Conservation (phyloP, 2,888 invertebrate species). For the Dasypolia templi region DNA sequence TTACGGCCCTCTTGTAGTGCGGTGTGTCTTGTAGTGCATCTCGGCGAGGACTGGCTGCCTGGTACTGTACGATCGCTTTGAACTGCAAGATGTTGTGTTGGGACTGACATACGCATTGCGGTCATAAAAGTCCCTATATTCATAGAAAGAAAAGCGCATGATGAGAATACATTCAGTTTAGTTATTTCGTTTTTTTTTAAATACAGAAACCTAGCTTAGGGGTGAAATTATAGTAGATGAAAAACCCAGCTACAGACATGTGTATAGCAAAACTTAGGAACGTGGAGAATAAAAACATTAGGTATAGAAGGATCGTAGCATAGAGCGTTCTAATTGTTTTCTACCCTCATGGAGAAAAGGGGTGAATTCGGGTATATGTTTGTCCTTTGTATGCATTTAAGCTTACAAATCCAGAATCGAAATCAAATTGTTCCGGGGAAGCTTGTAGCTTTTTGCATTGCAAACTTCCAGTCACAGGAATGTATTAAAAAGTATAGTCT, state of each 20-base stretch:
- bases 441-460: background rate
- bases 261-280: background rate
- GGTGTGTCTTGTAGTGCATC: too few relatives aligned
- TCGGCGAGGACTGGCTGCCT: too few relatives aligned
- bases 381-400: too few relatives aligned
- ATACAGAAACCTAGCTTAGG: too few relatives aligned
- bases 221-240: background rate
- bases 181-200: too few relatives aligned
- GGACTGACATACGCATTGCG: too few relatives aligned
- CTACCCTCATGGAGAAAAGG: background rate
- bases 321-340: background rate
- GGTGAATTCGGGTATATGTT: background rate
- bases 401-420: background rate
- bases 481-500: background rate
- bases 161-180: too few relatives aligned
- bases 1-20: too few relatives aligned
- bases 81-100: too few relatives aligned
- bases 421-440: background rate
- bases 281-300: background rate
- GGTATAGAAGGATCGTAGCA: background rate
- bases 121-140: too few relatives aligned
- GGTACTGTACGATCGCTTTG: too few relatives aligned
- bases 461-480: background rate
- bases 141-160: too few relatives aligned
- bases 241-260: background rate